These are phyloP conservation scores for Drosophila nigrodunni DNA, from an alignment of 1,140 invertebrate species.

Conservation along the genomic window DNA sequence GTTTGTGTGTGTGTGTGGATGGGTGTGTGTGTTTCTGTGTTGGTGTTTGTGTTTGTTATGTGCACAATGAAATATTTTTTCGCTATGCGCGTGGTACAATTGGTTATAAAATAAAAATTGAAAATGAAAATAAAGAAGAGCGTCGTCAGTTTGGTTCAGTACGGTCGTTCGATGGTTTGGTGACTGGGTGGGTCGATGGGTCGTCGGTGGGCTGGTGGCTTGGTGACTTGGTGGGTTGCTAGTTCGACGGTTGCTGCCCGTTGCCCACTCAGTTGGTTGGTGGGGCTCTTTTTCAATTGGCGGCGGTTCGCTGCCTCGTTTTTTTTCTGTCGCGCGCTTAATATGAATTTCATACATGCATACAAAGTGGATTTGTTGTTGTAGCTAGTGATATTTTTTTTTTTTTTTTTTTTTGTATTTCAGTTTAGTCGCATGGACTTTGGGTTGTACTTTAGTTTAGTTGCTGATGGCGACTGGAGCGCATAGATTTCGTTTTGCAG, in stretches of 20 bases:
- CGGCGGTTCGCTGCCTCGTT: conserved; percentile 24
- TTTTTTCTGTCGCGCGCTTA: conserved; percentile 50
- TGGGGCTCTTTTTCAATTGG: conserved; percentile 50
- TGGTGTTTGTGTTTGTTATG: conserved; percentile 6
- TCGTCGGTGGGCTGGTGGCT: conserved; percentile 34
- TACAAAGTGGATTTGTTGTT: conserved; percentile 70
- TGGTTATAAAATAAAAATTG: conserved; percentile 45
- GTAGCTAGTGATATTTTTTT: conserved; percentile 22
- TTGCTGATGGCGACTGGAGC: conserved; percentile 74
- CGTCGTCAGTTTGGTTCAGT: conserved; percentile 14
- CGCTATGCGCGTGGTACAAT: conserved; percentile 53
- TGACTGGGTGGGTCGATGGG: conserved; percentile 45
- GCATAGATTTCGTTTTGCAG: conserved; percentile 65
- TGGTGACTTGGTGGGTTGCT: conserved; percentile 38
- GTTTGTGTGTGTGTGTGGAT: conserved; percentile 8
- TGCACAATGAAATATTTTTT: conserved; percentile 51
- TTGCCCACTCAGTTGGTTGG: conserved; percentile 52
- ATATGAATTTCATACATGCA: conserved; percentile 80
- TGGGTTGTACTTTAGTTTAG: conserved; percentile 78
- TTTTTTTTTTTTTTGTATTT: conserved; percentile 55
- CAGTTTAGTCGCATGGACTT: conserved; percentile 79
- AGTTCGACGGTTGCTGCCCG: conserved; percentile 32
- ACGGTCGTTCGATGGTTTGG: not conserved
- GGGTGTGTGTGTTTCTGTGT: not conserved
- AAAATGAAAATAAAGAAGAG: conserved; percentile 24